Base-by-base conservation (phyloP, 2,113 vertebrate genomes). In the Alces alces region DNA sequence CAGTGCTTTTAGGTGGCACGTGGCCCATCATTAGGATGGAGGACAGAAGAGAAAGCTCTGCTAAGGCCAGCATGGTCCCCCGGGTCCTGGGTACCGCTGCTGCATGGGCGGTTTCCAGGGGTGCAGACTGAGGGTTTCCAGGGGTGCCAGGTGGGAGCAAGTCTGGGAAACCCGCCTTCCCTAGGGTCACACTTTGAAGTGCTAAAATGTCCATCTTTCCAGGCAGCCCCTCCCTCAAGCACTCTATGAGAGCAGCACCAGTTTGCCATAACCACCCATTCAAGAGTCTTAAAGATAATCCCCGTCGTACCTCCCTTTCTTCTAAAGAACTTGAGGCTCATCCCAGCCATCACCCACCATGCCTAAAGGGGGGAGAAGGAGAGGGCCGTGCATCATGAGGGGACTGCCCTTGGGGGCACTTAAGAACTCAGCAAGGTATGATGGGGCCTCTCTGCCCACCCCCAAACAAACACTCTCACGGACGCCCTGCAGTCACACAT, bases 21-120 rank as follows among this genome's bases (percentile, higher is more conserved):
- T 0, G 17, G 45, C 23, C 55, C 21, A 3, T n/a, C 12, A 30
- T 30, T 36, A 91, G 15, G 10, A 30, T 11, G n/a, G 36, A 70
- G 86, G 9, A 47, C 6, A 33, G 79, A 82, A 27, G 73, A 23
- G 10, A 25, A 64, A 25, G 54, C 11, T 54, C 50, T 13, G 21
- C 2, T 9, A 52, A 85, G 30, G 36, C 25, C 39, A 28, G 36
- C 27, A 15, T 6, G 1, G 4, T 0, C 27, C 33, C 0, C 14
- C 6, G 2, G 1, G 30, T 21, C 82, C 36, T 28, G 25, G 70
- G 43, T 6, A 6, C 27, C 1, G 11, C 25, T 54, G 85, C 50
- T 52, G 4, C 2, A 1, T 3, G 13, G 28, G 50, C 0, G 0
- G 39, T 27, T 43, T 76, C 70, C 70, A 43, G 39, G 4, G 23